phyloP scores from a whole-genome alignment of 2,797 vertebrate genomes.

The Halcyon smyrnensis region DNA sequence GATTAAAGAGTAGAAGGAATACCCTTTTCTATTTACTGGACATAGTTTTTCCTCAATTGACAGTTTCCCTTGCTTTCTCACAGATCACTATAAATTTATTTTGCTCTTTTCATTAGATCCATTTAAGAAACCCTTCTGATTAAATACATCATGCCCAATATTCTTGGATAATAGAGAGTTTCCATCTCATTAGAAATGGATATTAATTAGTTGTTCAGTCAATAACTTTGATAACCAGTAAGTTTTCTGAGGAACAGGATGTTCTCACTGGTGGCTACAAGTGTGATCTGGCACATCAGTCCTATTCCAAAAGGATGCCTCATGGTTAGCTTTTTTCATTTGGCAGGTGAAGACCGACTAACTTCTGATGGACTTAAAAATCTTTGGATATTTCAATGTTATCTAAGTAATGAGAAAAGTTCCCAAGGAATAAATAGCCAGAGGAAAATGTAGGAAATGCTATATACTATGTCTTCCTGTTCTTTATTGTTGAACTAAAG shows the following conservation, averaged over 20 bases:
- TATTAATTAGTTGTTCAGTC: background rate
- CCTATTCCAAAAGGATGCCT: background rate
- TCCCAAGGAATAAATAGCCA: background rate
- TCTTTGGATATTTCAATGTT: background rate
- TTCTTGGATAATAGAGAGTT: background rate
- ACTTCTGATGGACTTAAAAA: background rate
- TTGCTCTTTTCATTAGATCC: background rate
- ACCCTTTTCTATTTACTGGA: background rate
- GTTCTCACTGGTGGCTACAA: background rate
- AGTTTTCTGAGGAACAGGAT: background rate
- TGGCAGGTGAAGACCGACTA: background rate
- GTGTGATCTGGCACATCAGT: background rate
- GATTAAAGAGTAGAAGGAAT: background rate
- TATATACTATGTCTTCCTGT: background rate
- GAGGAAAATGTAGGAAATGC: background rate
- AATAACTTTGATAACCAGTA: background rate
- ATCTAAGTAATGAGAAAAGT: background rate
- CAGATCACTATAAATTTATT: background rate
- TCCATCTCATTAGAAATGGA: background rate
- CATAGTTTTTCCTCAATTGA: background rate
- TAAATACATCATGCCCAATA: background rate
- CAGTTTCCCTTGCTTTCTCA: background rate
- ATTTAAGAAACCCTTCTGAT: background rate
- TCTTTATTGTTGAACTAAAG: background rate
- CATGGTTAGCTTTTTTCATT: background rate